phyloP scores from a whole-genome alignment of 2,888 invertebrate species.

The Colletes collaris region DNA sequence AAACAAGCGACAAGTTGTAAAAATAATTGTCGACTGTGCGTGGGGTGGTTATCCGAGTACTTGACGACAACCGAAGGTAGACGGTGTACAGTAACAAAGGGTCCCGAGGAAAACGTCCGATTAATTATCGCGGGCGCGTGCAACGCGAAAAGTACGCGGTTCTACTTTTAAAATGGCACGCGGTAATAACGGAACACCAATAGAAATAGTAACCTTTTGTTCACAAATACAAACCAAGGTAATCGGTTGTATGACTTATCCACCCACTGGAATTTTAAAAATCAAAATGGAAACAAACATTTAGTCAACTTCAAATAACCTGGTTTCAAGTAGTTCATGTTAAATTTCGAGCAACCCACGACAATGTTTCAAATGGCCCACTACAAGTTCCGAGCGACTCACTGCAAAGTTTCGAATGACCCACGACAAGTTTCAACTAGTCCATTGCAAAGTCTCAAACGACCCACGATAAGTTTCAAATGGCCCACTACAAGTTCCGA shows the following conservation, averaged over 20 bases:
- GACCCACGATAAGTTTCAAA: too few relatives aligned
- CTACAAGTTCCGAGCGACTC: too few relatives aligned
- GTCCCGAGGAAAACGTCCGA: neutral
- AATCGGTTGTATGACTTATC: neutral
- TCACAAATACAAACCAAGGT: neutral
- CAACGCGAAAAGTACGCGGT: neutral
- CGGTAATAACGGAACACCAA: neutral
- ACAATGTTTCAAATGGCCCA: too few relatives aligned
- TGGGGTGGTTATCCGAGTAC: too few relatives aligned
- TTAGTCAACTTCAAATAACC: too few relatives aligned
- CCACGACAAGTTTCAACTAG: too few relatives aligned
- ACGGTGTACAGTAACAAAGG: neutral
- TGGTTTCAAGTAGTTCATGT: too few relatives aligned
- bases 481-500: too few relatives aligned
- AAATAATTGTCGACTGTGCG: slow-evolving; percentile 4
- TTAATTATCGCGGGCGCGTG: neutral
- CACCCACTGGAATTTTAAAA: neutral
- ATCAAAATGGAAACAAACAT: neutral
- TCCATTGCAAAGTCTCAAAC: too few relatives aligned
- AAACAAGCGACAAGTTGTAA: neutral
- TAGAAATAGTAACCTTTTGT: neutral
- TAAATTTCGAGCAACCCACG: too few relatives aligned
- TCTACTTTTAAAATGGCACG: neutral
- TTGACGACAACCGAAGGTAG: neutral
- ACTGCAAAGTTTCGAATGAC: too few relatives aligned